These are phyloP conservation scores for Aptenodytes patagonicus DNA, from an alignment of 2,113 vertebrate genomes.

Conservation along the genomic window DNA sequence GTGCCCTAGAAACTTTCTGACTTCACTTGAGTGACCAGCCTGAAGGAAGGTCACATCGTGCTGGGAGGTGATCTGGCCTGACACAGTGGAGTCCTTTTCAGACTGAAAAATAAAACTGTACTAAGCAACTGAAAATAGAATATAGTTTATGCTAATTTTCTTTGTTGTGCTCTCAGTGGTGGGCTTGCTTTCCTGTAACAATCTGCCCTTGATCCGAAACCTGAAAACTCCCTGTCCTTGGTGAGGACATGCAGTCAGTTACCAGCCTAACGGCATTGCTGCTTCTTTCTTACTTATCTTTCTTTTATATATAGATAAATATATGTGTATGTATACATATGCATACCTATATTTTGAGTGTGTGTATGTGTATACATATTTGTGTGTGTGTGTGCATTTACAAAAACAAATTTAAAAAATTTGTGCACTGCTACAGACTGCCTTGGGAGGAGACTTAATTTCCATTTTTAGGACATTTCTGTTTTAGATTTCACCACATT, in stretches of 20 bases:
- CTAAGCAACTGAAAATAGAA: background rate
- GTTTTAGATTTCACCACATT: background rate
- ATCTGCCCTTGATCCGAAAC: background rate
- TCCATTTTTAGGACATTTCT: background rate
- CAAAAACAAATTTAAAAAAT: background rate
- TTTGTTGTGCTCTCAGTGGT: background rate
- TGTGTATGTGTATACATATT: background rate
- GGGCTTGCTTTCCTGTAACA: background rate
- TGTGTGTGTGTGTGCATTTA: background rate
- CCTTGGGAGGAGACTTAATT: background rate
- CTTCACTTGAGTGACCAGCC: conserved; percentile 46
- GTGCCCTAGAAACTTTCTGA: conserved; percentile 17
- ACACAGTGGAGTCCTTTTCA: background rate
- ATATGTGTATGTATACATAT: background rate
- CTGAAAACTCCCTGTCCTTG: background rate
- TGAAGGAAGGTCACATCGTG: conserved; percentile 46
- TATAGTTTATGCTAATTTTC: background rate
- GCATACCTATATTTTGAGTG: background rate
- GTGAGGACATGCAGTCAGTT: background rate
- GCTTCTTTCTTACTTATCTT: background rate
- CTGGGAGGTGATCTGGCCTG: conserved; percentile 9
- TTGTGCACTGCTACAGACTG: background rate
- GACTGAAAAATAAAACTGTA: background rate
- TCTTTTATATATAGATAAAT: background rate
- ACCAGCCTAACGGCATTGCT: background rate